phyloP scores from a whole-genome alignment of 2,797 vertebrate species.

The Eremophila alpestris region DNA sequence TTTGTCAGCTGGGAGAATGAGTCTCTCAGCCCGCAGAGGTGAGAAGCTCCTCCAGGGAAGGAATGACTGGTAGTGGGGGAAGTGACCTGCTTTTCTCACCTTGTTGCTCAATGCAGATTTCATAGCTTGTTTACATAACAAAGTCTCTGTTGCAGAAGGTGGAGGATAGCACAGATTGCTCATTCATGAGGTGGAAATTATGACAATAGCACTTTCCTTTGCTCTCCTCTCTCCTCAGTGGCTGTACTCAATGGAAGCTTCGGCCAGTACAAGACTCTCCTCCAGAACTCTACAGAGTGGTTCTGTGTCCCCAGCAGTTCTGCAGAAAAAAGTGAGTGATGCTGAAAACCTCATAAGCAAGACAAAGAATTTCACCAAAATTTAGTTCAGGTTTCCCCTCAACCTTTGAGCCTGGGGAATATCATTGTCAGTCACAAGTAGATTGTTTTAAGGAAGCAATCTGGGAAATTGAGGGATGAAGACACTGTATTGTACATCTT shows the following conservation, averaged over 20 bases:
- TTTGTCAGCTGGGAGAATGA: neutral
- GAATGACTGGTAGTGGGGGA: neutral
- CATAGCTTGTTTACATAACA: accelerated
- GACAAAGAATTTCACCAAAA: neutral
- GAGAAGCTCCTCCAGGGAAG: neutral
- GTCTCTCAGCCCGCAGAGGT: neutral
- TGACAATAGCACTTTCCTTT: neutral
- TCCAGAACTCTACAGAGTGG: neutral
- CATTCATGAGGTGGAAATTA: neutral
- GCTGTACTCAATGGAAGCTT: neutral
- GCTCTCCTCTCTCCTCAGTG: neutral
- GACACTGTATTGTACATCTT: neutral
- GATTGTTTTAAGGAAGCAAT: neutral
- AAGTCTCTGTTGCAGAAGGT: neutral
- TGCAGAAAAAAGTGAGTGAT: neutral
- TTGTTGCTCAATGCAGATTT: neutral
- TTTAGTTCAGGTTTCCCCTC: neutral
- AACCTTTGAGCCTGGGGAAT: neutral
- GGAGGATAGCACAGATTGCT: neutral
- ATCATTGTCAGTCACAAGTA: neutral
- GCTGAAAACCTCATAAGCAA: neutral
- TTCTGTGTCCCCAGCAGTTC: neutral
- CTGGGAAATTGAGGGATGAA: neutral
- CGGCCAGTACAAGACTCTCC: neutral
- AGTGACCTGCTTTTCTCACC: neutral